Evolutionary conservation across 2,797 vertebrate genomes (phyloP), one percentile per base, ranked within the genome.

Genomic region (Eutrigla gurnardus): DNA sequence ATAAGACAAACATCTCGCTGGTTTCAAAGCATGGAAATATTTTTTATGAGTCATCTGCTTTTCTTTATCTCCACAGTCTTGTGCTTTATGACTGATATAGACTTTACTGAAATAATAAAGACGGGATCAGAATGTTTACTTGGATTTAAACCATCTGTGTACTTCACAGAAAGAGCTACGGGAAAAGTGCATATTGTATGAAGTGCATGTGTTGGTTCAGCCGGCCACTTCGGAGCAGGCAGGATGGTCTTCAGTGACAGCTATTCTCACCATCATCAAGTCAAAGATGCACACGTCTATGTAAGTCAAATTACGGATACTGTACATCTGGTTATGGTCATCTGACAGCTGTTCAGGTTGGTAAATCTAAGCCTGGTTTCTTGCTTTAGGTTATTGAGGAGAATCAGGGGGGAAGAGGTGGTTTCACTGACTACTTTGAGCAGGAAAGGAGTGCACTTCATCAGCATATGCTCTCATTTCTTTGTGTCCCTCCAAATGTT

Each of bases 261-360:
- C 33, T 45, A 13, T 50, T 5, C 18, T 50, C 65, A 47, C 46
- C 5, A 59, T 57, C 7, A 53, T 18, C 54, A 65, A 60, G 46
- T 18, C 54, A 65, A 60, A 77, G 40, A 49, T 54, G 25, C n/a
- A 73, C 40, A 52, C 3, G 3, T 69, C 35, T 10, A 6, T 40
- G 15, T 17, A 49, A 15, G 40, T 43, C 6, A 15, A 64, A 49
- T 65, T 18, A 54, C 15, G 62, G 35, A 25, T 50, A 64, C 6
- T 59, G 57, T 6, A 43, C 8, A 61, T 47, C 17, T 80, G 36
- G 63, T 42, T 49, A 45, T 2, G 2, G 7, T 10, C 12, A 33
- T 67, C 18, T 72, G 50, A 53, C 39, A 71, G 37, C 17, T 65
- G 39, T 58, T 63, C 5, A 39, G 13, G 6, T 36, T 35, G 9